Conservation (phyloP, 2,797 vertebrate species). For the Pangasius macronema region DNA sequence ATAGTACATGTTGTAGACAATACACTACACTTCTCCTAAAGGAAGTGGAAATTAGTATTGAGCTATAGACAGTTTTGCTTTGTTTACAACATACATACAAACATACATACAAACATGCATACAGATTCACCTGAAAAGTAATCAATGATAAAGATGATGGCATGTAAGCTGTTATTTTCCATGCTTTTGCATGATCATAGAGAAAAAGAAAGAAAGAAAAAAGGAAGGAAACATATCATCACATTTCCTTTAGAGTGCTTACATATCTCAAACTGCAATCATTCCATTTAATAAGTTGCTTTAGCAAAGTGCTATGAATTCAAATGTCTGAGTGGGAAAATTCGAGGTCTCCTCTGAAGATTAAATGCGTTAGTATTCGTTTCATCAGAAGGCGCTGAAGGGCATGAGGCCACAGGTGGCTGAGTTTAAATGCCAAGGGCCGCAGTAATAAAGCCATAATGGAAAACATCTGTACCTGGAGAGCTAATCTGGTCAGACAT, state of each 20-base stretch:
- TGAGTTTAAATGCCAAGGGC: constrained; percentile 37
- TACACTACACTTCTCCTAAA: constrained; percentile 10
- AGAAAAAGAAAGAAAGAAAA: neutral
- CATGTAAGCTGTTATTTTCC: no score
- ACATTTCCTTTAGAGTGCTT: constrained; percentile 16
- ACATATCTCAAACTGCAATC: neutral
- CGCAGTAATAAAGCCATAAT: constrained; percentile 48
- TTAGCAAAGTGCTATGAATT: constrained; percentile 26
- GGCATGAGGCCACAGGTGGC: constrained; percentile 46
- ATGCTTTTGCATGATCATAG: no score
- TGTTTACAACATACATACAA: neutral
- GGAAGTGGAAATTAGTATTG: neutral
- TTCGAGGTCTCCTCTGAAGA: constrained; percentile 12
- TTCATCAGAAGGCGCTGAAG: constrained; percentile 33
- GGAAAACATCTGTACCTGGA: constrained; percentile 41
- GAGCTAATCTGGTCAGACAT: constrained; percentile 29
- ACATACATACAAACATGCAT: neutral
- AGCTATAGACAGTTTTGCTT: no score
- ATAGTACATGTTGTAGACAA: constrained; percentile 14
- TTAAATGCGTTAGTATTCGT: constrained; percentile 42
- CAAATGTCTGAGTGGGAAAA: constrained; percentile 11
- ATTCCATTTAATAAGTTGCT: constrained; percentile 28
- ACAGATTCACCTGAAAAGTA: no score
- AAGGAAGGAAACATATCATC: neutral
- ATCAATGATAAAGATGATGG: no score